These are phyloP conservation scores for Eristalis tenax DNA, from an alignment of 2,888 invertebrate species.

Conservation along the genomic window DNA sequence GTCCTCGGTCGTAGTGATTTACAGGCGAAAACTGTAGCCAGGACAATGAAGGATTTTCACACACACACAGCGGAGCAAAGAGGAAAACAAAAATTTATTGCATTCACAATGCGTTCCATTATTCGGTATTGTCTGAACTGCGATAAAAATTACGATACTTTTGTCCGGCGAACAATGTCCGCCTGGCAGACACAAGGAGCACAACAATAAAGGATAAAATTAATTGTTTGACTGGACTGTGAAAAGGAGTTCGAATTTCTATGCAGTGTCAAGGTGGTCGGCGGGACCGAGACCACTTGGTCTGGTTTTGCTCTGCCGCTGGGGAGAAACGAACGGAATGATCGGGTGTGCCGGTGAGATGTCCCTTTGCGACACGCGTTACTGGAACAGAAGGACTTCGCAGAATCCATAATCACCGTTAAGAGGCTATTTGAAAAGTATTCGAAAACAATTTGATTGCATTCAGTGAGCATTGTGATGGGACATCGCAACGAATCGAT, in stretches of 20 bases:
- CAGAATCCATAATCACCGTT: conserved; percentile 69
- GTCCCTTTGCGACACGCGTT: conserved; percentile 64
- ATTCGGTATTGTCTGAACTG: conserved; percentile 57
- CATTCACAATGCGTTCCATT: conserved; percentile 58
- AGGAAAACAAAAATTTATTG: conserved; percentile 39
- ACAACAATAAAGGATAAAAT: conserved; percentile 52
- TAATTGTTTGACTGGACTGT: conserved; percentile 62
- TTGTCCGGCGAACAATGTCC: conserved; percentile 61
- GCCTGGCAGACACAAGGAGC: conserved; percentile 29
- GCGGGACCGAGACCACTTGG: not conserved
- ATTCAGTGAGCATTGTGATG: conserved; percentile 5
- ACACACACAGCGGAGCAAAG: not conserved
- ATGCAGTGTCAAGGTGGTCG: conserved; percentile 51
- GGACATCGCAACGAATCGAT: conserved; percentile 40
- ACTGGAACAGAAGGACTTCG: conserved; percentile 40
- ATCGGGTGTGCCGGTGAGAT: conserved; percentile 14
- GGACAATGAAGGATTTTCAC: conserved; percentile 37
- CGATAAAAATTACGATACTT: conserved; percentile 70
- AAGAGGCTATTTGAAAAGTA: conserved; percentile 60
- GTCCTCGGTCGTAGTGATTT: conserved; percentile 51
- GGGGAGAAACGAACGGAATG: conserved; percentile 9
- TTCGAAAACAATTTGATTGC: conserved; percentile 53
- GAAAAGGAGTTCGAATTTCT: conserved; percentile 58
- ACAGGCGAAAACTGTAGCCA: conserved; percentile 25
- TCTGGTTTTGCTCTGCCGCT: not conserved